Evolutionary conservation across 1,140 invertebrate genomes (phyloP).

Genomic region (Anoplolepis gracilipes): DNA sequence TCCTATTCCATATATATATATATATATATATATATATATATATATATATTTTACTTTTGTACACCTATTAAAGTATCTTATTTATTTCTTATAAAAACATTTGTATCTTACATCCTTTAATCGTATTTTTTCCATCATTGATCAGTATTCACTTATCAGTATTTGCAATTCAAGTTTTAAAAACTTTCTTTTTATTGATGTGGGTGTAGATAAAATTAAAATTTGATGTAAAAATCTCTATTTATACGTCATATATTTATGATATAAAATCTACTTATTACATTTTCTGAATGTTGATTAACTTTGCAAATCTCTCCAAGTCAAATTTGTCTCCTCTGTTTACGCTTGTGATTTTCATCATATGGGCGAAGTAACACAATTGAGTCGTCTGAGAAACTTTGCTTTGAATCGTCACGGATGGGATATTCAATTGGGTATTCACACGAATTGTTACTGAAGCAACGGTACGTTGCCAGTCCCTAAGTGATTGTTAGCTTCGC

Average conservation of each 20-base stretch:
- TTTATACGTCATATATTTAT: too few relatives aligned
- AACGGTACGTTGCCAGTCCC: conserved; percentile 11
- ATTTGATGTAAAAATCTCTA: not conserved
- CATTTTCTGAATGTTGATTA: not conserved
- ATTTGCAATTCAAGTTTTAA: not conserved
- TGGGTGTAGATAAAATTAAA: not conserved
- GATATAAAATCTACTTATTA: not conserved
- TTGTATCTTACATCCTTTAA: not conserved
- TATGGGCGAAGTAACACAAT: not conserved
- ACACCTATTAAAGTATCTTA: too few relatives aligned
- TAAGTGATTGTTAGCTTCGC: conserved; percentile 49
- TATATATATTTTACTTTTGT: too few relatives aligned
- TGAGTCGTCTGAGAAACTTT: not conserved
- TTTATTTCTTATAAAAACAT: not conserved
- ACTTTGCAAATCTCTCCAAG: not conserved
- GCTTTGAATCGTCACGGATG: not conserved
- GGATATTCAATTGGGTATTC: conserved; percentile 14
- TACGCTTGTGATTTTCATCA: not conserved
- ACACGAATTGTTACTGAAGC: not conserved
- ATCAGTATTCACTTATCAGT: not conserved
- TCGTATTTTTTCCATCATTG: not conserved
- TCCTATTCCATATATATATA: not conserved
- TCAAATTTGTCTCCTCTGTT: not conserved
- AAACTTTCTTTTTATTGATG: not conserved
- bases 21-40: too few relatives aligned